Conservation (phyloP, 2,113 vertebrate species). For the Paradisaea rubra region DNA sequence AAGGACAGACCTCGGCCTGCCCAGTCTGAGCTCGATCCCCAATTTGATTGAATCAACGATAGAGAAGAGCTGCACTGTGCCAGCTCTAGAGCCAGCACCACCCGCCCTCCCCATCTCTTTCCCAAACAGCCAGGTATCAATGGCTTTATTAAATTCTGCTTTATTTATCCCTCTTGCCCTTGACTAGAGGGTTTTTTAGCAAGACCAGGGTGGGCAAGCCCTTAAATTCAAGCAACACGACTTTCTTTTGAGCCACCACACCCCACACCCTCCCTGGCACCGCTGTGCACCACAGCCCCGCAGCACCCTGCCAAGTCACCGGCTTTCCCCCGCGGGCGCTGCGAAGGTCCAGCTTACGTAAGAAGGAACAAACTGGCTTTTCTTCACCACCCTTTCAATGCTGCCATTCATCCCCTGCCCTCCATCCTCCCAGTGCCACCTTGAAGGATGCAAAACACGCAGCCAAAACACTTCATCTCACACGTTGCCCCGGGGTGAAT, state of each 20-base stretch:
- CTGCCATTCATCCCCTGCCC: slow-evolving; percentile 48
- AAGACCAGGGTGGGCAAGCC: not conserved
- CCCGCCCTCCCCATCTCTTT: not conserved
- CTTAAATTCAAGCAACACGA: not conserved
- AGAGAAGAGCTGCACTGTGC: not conserved
- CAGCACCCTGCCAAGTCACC: slow-evolving; percentile 42
- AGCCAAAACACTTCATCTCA: not conserved
- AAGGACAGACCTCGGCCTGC: not conserved
- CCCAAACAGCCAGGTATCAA: not conserved
- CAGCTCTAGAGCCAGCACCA: not conserved
- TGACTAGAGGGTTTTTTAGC: not conserved
- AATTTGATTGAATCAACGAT: not conserved
- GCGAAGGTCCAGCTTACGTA: slow-evolving; percentile 8
- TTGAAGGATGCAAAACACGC: slow-evolving; percentile 9
- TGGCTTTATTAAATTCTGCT: not conserved
- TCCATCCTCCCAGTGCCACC: slow-evolving; percentile 29
- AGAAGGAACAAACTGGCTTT: slow-evolving; percentile 51
- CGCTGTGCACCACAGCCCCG: not conserved
- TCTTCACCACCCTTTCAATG: slow-evolving; percentile 55
- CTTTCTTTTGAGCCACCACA: not conserved
- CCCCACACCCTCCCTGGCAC: slow-evolving; percentile 12
- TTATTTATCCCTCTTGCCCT: not conserved
- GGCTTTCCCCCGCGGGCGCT: not conserved
- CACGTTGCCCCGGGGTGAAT: not conserved
- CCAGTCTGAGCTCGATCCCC: not conserved